Percentiles rank a stretch among this genome's conserved stretches.
Evolutionary conservation across 2,888 invertebrate genomes (phyloP).

Genomic region (Diaprepes abbreviatus): DNA sequence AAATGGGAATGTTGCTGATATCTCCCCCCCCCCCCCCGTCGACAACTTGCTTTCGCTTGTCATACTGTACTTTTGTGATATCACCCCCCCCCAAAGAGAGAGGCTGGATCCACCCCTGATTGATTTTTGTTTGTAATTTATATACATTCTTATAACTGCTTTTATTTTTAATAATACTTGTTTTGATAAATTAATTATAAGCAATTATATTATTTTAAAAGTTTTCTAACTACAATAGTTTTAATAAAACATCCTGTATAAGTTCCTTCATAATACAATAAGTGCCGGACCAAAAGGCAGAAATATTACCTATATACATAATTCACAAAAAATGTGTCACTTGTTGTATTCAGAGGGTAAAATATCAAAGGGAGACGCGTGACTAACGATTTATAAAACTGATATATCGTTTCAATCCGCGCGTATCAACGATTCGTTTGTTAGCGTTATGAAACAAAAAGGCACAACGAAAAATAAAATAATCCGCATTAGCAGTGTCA

Average conservation of each 20-base stretch:
- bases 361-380: slow-evolving; percentile 35
- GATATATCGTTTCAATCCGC: slow-evolving; percentile 36
- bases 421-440: slow-evolving; percentile 34
- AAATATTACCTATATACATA: slow-evolving; percentile 35
- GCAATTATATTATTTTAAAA: too few species aligned
- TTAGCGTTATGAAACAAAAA: slow-evolving; percentile 18
- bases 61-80: too few species aligned
- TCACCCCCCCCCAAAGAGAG: too few species aligned
- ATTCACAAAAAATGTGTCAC: slow-evolving; percentile 36
- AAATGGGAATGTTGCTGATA: too few species aligned
- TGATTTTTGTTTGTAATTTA: too few species aligned
- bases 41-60: too few species aligned
- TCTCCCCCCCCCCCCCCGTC: too few species aligned
- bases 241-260: background rate
- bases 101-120: too few species aligned
- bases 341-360: slow-evolving; percentile 37
- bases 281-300: slow-evolving; percentile 18
- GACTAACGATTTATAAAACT: slow-evolving; percentile 38
- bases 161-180: too few species aligned
- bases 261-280: background rate
- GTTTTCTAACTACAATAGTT: too few species aligned
- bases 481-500: slow-evolving; percentile 21
- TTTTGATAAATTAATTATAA: too few species aligned
- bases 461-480: slow-evolving; percentile 12
- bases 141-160: too few species aligned